These are phyloP conservation scores for Halcyon leucocephala DNA, from an alignment of 2,797 vertebrate genomes.

Conservation along the genomic window DNA sequence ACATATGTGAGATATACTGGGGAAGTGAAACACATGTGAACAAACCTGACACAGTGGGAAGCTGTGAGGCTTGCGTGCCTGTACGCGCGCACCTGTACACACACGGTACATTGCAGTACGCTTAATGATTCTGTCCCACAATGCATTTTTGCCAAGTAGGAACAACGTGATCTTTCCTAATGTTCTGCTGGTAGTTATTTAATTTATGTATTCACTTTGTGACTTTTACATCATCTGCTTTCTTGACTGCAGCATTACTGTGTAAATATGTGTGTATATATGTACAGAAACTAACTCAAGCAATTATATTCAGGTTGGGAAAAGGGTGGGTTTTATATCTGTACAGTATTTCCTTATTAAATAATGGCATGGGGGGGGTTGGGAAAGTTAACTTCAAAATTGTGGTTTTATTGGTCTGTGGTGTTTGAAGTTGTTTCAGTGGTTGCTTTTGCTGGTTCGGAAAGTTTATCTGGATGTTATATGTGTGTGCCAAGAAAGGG, in stretches of 20 bases:
- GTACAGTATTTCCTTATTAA: slow-evolving; percentile 78
- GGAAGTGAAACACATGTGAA: not conserved
- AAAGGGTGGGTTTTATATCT: slow-evolving; percentile 74
- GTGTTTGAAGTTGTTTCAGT: slow-evolving; percentile 80
- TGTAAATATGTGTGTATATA: slow-evolving; percentile 75
- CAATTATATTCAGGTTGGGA: slow-evolving; percentile 76
- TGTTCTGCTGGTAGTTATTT: slow-evolving; percentile 64
- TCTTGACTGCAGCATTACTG: slow-evolving; percentile 71
- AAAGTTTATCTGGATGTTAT: slow-evolving; percentile 79
- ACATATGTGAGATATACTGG: not conserved
- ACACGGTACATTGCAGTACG: not conserved
- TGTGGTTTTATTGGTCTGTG: slow-evolving; percentile 78
- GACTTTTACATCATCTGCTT: slow-evolving; percentile 73
- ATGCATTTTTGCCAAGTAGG: slow-evolving; percentile 63
- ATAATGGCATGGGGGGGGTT: slow-evolving; percentile 72
- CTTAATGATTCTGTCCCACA: slow-evolving; percentile 41
- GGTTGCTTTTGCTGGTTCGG: slow-evolving; percentile 77
- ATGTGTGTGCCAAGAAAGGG: slow-evolving; percentile 76
- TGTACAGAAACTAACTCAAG: slow-evolving; percentile 73
- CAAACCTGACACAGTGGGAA: not conserved
- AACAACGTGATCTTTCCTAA: slow-evolving; percentile 59
- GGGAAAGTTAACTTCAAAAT: slow-evolving; percentile 75
- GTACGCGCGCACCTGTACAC: not conserved
- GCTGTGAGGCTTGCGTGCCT: not conserved
- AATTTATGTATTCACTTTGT: slow-evolving; percentile 68